A percentile compares a stretch with the other conserved stretches of the same genome.
Conservation (phyloP, 37 sponge, comb jelly and placozoan species). For the Hormiphora californensis region DNA sequence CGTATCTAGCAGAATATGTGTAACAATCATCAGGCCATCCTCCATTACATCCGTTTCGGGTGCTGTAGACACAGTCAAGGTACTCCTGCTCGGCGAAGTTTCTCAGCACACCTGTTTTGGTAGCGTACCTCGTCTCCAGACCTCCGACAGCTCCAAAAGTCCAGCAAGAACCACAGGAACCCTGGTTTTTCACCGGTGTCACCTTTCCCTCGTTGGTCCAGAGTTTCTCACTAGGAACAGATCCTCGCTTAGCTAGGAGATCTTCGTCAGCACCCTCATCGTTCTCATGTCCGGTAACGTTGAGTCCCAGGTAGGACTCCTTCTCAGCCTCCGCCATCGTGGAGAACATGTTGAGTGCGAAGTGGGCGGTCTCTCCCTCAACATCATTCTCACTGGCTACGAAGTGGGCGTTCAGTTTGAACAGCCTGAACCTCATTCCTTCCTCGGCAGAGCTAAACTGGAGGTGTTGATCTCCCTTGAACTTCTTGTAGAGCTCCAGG, state of each 20-base stretch:
- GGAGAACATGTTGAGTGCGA: not conserved
- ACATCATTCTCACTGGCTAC: too few species aligned
- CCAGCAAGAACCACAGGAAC: not conserved
- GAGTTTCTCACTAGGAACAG: not conserved
- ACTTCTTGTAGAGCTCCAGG: too few species aligned
- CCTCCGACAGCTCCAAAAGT: not conserved
- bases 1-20: not conserved
- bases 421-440: too few species aligned
- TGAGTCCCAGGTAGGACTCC: not conserved
- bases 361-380: too few species aligned
- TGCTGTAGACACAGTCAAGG: not conserved
- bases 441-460: too few species aligned
- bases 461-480: too few species aligned
- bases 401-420: too few species aligned
- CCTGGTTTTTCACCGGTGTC: not conserved
- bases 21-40: not conserved
- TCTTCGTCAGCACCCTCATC: not conserved
- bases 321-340: not conserved
- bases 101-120: not conserved
- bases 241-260: not conserved
- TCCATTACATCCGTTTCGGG: not conserved
- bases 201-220: not conserved
- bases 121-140: conserved; percentile 1
- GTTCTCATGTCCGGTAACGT: too few species aligned
- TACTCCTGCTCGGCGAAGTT: not conserved